phyloP scores from a whole-genome alignment of 1,140 invertebrate species.

The Scaptomyza hsui region DNA sequence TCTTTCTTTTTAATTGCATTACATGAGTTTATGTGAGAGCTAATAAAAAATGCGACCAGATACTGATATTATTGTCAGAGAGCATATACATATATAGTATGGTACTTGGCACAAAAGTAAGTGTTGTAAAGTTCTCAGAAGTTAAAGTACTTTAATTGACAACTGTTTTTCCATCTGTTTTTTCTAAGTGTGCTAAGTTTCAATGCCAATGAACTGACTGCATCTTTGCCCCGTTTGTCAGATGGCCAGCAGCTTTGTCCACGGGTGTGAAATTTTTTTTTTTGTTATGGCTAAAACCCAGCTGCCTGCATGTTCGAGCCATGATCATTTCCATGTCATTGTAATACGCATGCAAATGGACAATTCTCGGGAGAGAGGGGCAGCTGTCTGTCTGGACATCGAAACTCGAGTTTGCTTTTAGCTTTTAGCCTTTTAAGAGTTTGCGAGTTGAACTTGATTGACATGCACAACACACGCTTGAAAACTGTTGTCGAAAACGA shows the following conservation, averaged over 20 bases:
- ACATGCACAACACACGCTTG: constrained; percentile 41
- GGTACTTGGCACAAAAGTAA: no score
- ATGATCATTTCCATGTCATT: constrained; percentile 36
- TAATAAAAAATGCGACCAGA: neutral
- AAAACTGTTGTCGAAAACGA: constrained; percentile 26
- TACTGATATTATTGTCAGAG: neutral
- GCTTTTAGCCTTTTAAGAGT: constrained; percentile 19
- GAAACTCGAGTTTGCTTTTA: constrained; percentile 4
- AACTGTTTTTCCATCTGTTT: no score
- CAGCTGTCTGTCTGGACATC: no score
- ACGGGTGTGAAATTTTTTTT: constrained; percentile 2
- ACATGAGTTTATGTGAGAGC: constrained; percentile 1
- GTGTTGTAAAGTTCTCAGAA: no score
- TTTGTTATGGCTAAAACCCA: neutral
- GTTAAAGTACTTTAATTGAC: no score
- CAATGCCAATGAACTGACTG: neutral
- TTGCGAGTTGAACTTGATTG: constrained; percentile 43
- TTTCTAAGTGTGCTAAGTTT: no score
- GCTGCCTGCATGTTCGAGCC: constrained; percentile 4
- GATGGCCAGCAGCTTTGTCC: neutral
- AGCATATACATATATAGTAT: neutral
- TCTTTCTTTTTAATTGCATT: constrained; percentile 9
- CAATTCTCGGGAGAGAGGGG: constrained; percentile 33
- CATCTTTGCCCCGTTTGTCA: neutral
- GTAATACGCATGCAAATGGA: neutral